Percentiles rank a stretch among this genome's conserved stretches.
These are phyloP conservation scores for Erebia palarica DNA, from an alignment of 2,888 invertebrate genomes.

Conservation along the genomic window DNA sequence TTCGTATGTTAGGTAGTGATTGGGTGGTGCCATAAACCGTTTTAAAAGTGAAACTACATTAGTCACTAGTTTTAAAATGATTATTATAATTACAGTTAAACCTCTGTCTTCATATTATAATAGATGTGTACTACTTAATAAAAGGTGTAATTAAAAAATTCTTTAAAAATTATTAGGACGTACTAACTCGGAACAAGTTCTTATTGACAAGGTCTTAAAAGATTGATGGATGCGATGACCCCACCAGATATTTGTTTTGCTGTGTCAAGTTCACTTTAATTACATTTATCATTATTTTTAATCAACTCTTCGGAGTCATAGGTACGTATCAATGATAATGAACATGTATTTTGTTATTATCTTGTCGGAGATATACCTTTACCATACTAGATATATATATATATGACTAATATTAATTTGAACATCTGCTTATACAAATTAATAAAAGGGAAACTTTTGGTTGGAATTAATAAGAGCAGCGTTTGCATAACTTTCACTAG, in stretches of 20 bases:
- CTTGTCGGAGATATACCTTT: neutral
- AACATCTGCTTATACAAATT: neutral
- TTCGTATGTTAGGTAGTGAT: neutral
- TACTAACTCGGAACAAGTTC: conserved; percentile 45
- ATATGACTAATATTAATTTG: neutral
- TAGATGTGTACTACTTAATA: conserved; percentile 13
- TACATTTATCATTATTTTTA: conserved; percentile 52
- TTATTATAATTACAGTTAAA: neutral
- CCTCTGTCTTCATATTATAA: neutral
- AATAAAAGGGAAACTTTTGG: no score
- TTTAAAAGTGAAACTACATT: conserved; percentile 4
- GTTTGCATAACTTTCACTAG: no score
- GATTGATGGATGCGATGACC: conserved; percentile 71
- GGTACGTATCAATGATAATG: conserved; percentile 24
- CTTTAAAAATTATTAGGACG: conserved; percentile 41
- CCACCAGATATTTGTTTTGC: conserved; percentile 62
- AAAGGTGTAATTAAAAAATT: conserved; percentile 42
- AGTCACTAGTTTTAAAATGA: conserved; percentile 6
- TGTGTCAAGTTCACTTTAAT: conserved; percentile 67
- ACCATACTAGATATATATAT: neutral
- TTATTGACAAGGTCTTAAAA: conserved; percentile 56
- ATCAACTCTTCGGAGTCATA: conserved; percentile 41
- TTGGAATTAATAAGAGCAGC: no score
- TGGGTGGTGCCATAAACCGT: neutral
- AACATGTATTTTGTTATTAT: conserved; percentile 26